These are phyloP conservation scores for Cyclopterus lumpus DNA, from an alignment of 2,797 vertebrate species.

Conservation along the genomic window DNA sequence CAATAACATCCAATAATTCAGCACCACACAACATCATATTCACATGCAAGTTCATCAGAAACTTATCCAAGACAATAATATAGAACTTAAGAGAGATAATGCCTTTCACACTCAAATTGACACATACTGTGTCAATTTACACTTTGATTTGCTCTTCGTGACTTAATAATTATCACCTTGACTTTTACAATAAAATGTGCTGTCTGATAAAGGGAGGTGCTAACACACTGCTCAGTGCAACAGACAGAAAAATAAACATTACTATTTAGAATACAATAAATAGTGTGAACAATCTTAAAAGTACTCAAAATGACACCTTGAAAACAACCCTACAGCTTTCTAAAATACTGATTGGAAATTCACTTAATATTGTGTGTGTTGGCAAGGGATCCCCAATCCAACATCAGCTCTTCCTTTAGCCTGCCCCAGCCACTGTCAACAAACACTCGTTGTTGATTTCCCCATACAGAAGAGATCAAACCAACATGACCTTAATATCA, in stretches of 20 bases:
- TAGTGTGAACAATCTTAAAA: neutral
- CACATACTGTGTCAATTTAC: neutral
- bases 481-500: conserved; percentile 68
- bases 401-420: conserved; percentile 22
- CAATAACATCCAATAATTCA: neutral
- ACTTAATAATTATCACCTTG: neutral
- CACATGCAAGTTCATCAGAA: neutral
- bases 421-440: conserved; percentile 18
- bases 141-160: neutral
- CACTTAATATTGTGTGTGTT: conserved; percentile 6
- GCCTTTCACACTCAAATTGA: neutral
- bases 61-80: neutral
- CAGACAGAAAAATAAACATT: too few species aligned
- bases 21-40: neutral
- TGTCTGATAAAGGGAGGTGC: too few species aligned
- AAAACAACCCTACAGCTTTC: neutral
- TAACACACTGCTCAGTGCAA: too few species aligned
- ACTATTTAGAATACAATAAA: neutral
- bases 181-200: neutral
- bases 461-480: conserved; percentile 55
- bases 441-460: conserved; percentile 59
- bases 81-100: neutral
- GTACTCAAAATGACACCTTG: neutral
- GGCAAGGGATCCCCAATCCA: conserved; percentile 23
- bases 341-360: conserved; percentile 21